Percentiles rank a stretch among this genome's conserved stretches.
phyloP scores from a whole-genome alignment of 2,888 invertebrate genomes.

The Conistra vaccinii region DNA sequence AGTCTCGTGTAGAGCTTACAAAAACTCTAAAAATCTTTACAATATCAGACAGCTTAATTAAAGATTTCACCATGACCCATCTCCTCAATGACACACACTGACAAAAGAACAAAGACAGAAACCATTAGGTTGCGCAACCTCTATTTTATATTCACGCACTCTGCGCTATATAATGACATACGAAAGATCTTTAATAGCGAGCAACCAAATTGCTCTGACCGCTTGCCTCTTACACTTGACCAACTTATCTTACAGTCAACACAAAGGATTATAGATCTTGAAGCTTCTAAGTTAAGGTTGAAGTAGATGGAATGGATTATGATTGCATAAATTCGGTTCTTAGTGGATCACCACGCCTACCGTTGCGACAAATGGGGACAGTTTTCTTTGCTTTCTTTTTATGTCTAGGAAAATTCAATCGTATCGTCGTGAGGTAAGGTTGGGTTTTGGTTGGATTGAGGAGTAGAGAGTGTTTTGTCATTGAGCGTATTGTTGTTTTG shows the following conservation, averaged over 20 bases:
- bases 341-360: conserved; percentile 84
- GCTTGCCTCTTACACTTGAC: conserved; percentile 50
- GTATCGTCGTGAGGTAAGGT: conserved; percentile 33
- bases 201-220: conserved; percentile 70
- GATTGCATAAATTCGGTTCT: conserved; percentile 57
- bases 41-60: conserved; percentile 68
- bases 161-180: conserved; percentile 69
- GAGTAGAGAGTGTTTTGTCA: conserved; percentile 56
- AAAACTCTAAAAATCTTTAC: conserved; percentile 52
- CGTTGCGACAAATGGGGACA: conserved; percentile 88
- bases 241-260: conserved; percentile 24
- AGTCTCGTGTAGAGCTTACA: conserved; percentile 9
- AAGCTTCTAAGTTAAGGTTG: background rate
- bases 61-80: conserved; percentile 86
- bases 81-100: conserved; percentile 86
- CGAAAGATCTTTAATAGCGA: conserved; percentile 67
- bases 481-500: conserved; percentile 58
- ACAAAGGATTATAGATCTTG: conserved; percentile 45
- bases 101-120: conserved; percentile 85
- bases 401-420: conserved; percentile 18
- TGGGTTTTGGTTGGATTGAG: conserved; percentile 29
- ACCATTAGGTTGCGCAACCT: conserved; percentile 84
- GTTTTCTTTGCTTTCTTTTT: conserved; percentile 74
- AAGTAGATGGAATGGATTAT: background rate
- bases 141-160: conserved; percentile 69